Percentiles rank a stretch among this genome's conserved stretches.
Evolutionary conservation across 2,888 invertebrate species (phyloP).

Genomic region (Rambutsinella grinnellia): DNA sequence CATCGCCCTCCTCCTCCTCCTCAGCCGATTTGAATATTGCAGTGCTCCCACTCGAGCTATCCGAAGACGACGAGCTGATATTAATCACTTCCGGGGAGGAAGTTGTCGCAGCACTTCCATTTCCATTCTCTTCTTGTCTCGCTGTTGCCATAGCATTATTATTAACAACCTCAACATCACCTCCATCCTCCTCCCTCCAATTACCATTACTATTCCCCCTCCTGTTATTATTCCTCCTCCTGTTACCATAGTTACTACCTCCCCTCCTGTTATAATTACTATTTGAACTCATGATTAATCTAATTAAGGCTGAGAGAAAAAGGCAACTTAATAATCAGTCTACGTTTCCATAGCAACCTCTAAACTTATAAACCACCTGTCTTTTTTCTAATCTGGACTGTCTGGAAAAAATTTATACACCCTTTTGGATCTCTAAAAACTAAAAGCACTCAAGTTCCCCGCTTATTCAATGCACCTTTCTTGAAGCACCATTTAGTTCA

Average conservation of each 20-base stretch:
- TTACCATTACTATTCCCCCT: not conserved
- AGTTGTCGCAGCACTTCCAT: not conserved
- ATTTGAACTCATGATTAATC: not conserved
- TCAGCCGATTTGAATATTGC: constrained; percentile 13
- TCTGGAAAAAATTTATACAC: too few species aligned
- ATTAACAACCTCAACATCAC: not conserved
- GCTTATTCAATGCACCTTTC: too few species aligned
- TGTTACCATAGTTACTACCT: not conserved
- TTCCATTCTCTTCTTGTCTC: not conserved
- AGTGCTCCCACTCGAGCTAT: not conserved
- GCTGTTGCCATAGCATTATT: not conserved
- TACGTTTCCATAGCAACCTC: too few species aligned
- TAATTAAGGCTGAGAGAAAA: not conserved
- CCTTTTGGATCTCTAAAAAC: too few species aligned
- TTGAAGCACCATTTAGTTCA: too few species aligned
- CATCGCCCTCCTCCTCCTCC: not conserved
- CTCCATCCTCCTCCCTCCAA: not conserved
- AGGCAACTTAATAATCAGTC: too few species aligned
- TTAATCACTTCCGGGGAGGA: not conserved
- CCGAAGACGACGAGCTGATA: not conserved
- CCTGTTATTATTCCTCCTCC: not conserved
- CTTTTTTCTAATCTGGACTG: too few species aligned
- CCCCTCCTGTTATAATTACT: not conserved
- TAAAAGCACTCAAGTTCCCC: too few species aligned
- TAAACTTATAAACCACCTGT: too few species aligned